Conservation (phyloP, 2,113 vertebrate genomes). For the Zosterops pallidus region DNA sequence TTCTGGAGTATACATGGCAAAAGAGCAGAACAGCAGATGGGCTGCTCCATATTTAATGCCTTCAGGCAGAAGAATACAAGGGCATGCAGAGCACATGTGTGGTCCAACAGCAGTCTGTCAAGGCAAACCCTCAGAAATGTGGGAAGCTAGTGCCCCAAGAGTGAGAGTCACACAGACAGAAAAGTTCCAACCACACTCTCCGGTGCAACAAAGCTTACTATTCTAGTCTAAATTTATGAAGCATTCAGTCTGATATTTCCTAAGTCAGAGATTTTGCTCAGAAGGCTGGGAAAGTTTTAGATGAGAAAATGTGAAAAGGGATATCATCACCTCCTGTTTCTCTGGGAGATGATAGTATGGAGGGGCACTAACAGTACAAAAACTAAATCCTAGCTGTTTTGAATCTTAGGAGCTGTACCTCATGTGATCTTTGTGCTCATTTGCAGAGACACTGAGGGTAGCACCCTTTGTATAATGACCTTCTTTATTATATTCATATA, state of each 20-base stretch:
- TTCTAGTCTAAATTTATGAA: not conserved
- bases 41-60: constrained; percentile 38
- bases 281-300: not conserved
- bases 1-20: not conserved
- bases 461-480: not conserved
- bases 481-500: not conserved
- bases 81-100: not conserved
- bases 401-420: not conserved
- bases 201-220: not conserved
- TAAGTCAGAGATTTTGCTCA: not conserved
- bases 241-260: not conserved
- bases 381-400: not conserved
- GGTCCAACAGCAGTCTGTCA: not conserved
- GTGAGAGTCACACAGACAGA: not conserved
- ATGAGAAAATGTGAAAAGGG: not conserved
- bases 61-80: not conserved
- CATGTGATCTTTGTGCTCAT: not conserved
- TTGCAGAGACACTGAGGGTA: not conserved
- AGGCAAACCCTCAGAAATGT: not conserved
- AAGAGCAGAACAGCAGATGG: not conserved
- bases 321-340: not conserved
- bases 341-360: not conserved
- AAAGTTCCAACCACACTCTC: not conserved
- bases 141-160: not conserved
- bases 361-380: not conserved